Evolutionary conservation across 2,888 invertebrate species (phyloP).

Genomic region (Taphrorychus bicolor): DNA sequence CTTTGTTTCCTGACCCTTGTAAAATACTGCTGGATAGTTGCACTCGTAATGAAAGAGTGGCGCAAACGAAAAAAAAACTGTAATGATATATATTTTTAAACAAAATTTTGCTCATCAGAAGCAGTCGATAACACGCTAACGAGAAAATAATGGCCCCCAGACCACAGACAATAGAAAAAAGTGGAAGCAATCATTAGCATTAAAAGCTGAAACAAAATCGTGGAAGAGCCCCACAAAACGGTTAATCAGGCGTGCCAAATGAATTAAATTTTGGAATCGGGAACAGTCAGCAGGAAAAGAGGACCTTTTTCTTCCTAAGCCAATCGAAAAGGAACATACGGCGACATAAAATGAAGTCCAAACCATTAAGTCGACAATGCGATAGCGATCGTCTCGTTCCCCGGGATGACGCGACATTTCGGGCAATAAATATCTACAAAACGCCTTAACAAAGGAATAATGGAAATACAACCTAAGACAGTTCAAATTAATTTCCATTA

Average conservation of each 20-base stretch:
- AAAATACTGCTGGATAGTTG: slow-evolving; percentile 30
- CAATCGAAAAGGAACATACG: slow-evolving; percentile 6
- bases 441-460: slow-evolving; percentile 34
- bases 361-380: slow-evolving; percentile 33
- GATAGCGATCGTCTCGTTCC: slow-evolving; percentile 36
- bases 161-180: slow-evolving; percentile 1
- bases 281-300: background rate
- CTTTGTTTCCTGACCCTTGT: slow-evolving; percentile 20
- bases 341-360: slow-evolving; percentile 36
- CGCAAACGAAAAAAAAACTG: background rate
- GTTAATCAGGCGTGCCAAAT: too few relatives aligned
- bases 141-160: background rate
- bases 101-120: background rate
- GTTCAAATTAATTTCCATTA: slow-evolving; percentile 40
- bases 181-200: background rate
- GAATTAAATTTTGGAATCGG: background rate
- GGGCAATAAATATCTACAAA: slow-evolving; percentile 40
- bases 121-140: background rate
- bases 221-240: too few relatives aligned
- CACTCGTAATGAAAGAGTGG: slow-evolving; percentile 10
- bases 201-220: background rate
- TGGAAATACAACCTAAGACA: slow-evolving; percentile 39
- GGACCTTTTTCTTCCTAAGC: background rate
- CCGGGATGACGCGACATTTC: slow-evolving; percentile 27
- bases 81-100: background rate